These are phyloP conservation scores for Calameuta filiformis DNA, from an alignment of 2,888 invertebrate genomes.

Conservation along the genomic window DNA sequence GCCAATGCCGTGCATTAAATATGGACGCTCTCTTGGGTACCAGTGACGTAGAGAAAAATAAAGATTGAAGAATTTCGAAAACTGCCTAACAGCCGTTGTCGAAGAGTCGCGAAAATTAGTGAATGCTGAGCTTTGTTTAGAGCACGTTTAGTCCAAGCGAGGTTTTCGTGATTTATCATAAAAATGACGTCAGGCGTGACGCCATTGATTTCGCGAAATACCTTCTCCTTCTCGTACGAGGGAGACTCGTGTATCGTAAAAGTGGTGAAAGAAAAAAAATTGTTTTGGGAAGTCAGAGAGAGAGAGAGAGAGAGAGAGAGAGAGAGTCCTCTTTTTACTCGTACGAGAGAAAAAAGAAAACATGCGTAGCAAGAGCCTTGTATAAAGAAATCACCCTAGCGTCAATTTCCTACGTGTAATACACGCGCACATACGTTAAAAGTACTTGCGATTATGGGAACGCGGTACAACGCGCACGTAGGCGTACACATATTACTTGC, in stretches of 20 bases:
- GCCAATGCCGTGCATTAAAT: too few relatives aligned
- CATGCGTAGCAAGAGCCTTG: conserved; percentile 58
- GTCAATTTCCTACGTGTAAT: conserved; percentile 63
- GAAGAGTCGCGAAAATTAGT: too few relatives aligned
- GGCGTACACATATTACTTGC: conserved; percentile 25
- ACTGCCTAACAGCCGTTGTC: too few relatives aligned
- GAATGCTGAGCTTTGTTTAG: too few relatives aligned
- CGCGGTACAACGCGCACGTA: conserved; percentile 8
- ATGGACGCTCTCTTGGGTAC: too few relatives aligned
- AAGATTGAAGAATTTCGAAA: too few relatives aligned
- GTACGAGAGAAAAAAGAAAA: conserved; percentile 34
- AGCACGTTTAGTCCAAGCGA: too few relatives aligned
- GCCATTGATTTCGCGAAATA: too few relatives aligned
- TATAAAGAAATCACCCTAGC: conserved; percentile 56
- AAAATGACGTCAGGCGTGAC: too few relatives aligned
- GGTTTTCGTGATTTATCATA: too few relatives aligned
- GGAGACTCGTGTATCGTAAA: neutral
- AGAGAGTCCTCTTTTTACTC: conserved; percentile 8
- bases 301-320: conserved; percentile 18
- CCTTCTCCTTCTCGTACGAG: neutral
- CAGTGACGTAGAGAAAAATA: too few relatives aligned
- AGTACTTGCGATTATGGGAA: conserved; percentile 9
- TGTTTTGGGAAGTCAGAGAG: conserved; percentile 15
- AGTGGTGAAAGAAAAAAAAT: conserved; percentile 15
- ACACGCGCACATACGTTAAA: conserved; percentile 26